These are phyloP conservation scores for Ophion costatus DNA, from an alignment of 2,888 invertebrate species.

Conservation along the genomic window DNA sequence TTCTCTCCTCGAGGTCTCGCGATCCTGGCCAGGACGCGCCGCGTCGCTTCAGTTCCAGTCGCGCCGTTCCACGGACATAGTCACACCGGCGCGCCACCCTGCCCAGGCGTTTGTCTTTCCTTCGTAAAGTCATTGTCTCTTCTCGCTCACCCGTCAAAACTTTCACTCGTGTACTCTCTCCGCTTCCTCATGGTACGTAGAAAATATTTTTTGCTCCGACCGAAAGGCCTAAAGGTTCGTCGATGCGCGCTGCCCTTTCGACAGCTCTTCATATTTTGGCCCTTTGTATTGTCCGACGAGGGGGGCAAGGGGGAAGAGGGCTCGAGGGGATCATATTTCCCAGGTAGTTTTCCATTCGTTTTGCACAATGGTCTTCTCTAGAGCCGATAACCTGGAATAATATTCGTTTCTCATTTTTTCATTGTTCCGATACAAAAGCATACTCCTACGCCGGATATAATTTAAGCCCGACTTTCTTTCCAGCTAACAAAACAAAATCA, in stretches of 20 bases:
- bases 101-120: no score
- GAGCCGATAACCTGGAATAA: slow-evolving; percentile 19
- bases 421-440: not conserved
- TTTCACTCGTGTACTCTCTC: not conserved
- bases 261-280: slow-evolving; percentile 81
- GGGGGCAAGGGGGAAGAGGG: not conserved
- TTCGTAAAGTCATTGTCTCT: slow-evolving; percentile 26
- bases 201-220: slow-evolving; percentile 69
- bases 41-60: slow-evolving; percentile 80
- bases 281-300: slow-evolving; percentile 51
- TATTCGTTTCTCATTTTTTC: slow-evolving; percentile 12
- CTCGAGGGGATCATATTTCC: slow-evolving; percentile 71
- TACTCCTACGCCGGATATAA: no score
- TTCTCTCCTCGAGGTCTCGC: slow-evolving; percentile 75
- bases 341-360: slow-evolving; percentile 43
- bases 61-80: slow-evolving; percentile 76
- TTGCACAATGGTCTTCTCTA: not conserved
- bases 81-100: slow-evolving; percentile 67
- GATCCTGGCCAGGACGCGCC: slow-evolving; percentile 82
- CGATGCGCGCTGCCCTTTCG: slow-evolving; percentile 79
- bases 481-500: slow-evolving; percentile 1
- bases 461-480: no score
- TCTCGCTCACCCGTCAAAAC: not conserved
- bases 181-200: slow-evolving; percentile 78
- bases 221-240: slow-evolving; percentile 71